Conservation (phyloP, 2,888 invertebrate genomes). For the Parthenolecanium corni region DNA sequence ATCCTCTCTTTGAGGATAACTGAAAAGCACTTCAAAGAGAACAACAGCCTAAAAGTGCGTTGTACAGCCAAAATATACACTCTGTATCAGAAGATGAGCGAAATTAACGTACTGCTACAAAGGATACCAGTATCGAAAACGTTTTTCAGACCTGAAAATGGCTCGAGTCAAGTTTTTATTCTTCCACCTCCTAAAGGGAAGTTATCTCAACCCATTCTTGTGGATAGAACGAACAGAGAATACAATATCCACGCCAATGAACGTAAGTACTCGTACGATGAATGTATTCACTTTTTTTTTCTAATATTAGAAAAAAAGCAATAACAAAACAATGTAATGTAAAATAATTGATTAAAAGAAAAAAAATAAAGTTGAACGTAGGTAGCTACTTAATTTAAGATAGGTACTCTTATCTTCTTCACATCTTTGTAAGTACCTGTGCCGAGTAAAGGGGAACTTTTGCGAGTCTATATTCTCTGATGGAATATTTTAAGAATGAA, state of each 20-base stretch:
- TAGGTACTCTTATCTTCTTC: background rate
- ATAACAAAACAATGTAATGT: background rate
- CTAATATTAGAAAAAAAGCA: background rate
- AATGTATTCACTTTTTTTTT: background rate
- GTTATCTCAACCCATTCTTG: background rate
- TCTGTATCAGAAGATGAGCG: slow-evolving; percentile 55
- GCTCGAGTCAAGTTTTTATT: background rate
- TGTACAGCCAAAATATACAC: slow-evolving; percentile 55
- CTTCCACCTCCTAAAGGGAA: background rate
- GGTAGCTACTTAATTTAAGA: too few species aligned
- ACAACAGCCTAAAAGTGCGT: slow-evolving; percentile 41
- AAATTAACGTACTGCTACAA: slow-evolving; percentile 53
- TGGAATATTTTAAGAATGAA: too few species aligned
- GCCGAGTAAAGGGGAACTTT: background rate
- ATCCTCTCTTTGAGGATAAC: background rate
- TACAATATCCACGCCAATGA: slow-evolving; percentile 11
- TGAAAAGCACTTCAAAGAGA: slow-evolving; percentile 8
- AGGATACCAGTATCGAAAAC: background rate
- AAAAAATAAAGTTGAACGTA: background rate
- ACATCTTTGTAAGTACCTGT: too few species aligned
- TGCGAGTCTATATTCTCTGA: background rate
- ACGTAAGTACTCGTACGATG: background rate
- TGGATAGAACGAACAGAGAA: slow-evolving; percentile 8
- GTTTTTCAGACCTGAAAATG: slow-evolving; percentile 5
- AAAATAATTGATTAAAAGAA: background rate